phyloP scores from a whole-genome alignment of 2,113 vertebrate species.

The Notarius quadriscutis region DNA sequence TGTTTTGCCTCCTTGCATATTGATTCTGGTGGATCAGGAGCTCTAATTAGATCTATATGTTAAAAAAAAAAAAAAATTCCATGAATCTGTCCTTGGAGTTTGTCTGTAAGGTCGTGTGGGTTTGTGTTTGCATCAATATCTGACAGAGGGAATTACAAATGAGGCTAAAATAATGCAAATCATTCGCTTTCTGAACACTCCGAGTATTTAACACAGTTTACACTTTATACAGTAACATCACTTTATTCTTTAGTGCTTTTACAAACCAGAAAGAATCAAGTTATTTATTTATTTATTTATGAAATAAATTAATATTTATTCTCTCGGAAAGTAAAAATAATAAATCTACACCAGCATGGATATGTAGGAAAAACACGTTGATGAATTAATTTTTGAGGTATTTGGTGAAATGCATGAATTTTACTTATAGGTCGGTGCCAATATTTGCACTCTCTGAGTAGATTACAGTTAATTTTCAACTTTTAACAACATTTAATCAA shows the following conservation, averaged over 20 bases:
- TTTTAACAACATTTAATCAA: not conserved
- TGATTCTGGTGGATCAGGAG: slow-evolving; percentile 20
- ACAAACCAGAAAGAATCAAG: not conserved
- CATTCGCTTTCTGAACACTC: too few relatives aligned
- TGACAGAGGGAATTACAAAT: not conserved
- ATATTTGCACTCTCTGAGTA: not conserved
- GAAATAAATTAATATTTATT: not conserved
- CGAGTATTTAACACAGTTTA: not conserved
- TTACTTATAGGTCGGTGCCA: not conserved
- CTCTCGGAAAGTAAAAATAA: not conserved
- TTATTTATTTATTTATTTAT: not conserved
- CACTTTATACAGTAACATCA: not conserved
- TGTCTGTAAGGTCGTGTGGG: not conserved
- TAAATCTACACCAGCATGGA: not conserved
- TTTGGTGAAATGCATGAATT: not conserved
- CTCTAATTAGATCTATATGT: slow-evolving; percentile 13
- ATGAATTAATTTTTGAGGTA: not conserved
- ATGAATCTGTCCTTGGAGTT: slow-evolving; percentile 27
- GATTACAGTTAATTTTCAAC: not conserved
- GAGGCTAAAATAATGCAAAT: not conserved
- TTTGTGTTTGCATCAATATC: not conserved
- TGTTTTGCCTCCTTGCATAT: not conserved
- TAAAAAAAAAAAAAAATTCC: not conserved
- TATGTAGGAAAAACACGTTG: not conserved
- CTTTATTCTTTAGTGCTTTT: not conserved